Percentiles rank a stretch among this genome's conserved stretches.
These are phyloP conservation scores for Neotoma lepida DNA, from an alignment of 2,113 vertebrate species.

Conservation along the genomic window DNA sequence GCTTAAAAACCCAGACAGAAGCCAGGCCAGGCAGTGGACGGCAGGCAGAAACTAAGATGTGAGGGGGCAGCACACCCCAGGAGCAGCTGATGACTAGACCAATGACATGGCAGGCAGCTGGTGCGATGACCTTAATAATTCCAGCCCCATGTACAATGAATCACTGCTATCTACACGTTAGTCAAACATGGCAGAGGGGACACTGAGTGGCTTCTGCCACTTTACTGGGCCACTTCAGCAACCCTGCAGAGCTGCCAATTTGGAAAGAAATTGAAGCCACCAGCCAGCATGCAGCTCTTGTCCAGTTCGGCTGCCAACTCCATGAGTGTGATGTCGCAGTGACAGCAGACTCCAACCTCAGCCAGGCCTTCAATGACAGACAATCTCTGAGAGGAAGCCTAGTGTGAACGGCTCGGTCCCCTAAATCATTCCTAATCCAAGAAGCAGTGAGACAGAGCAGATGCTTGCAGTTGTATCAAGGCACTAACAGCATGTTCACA, in stretches of 20 bases:
- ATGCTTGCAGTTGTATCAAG: fast-evolving
- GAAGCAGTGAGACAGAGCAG: neutral
- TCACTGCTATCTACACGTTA: neutral
- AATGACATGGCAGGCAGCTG: fast-evolving
- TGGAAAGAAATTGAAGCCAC: neutral
- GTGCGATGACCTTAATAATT: neutral
- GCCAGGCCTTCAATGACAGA: neutral
- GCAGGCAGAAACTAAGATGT: neutral
- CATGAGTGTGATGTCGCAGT: neutral
- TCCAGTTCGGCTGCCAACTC: neutral
- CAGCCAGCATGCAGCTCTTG: neutral
- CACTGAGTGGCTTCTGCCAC: neutral
- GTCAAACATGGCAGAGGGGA: no score
- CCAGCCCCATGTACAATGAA: neutral
- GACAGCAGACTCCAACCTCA: no score
- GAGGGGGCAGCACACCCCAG: neutral
- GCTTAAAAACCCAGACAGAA: neutral
- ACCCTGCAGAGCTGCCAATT: neutral
- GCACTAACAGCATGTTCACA: neutral
- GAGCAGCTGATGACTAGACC: no score
- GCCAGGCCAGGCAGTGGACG: neutral
- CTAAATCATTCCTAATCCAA: neutral
- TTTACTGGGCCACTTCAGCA: neutral
- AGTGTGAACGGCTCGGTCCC: neutral
- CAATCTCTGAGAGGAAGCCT: neutral